Percentiles rank a stretch among this genome's conserved stretches.
Evolutionary conservation across 2,113 vertebrate genomes (phyloP).

Genomic region (Arenaria interpres): DNA sequence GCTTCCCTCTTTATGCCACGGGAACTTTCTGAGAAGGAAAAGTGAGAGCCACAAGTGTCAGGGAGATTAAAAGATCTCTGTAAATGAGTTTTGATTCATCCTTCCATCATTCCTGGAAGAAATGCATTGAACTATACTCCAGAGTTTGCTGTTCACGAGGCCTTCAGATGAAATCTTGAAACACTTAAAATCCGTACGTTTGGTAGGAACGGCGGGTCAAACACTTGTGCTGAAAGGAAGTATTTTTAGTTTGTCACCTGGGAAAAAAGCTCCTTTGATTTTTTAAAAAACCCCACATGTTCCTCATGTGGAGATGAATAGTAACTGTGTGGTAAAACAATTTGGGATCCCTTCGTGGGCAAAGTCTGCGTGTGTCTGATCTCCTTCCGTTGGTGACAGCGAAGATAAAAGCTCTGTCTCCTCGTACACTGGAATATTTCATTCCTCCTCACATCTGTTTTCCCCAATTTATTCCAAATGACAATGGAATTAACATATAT

Average conservation of each 20-base stretch:
- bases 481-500: neutral
- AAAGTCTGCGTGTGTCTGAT: neutral
- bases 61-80: neutral
- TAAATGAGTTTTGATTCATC: conserved; percentile 15
- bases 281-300: too few relatives aligned
- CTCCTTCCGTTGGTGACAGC: neutral
- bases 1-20: neutral
- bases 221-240: neutral
- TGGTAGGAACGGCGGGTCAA: neutral
- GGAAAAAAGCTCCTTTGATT: neutral
- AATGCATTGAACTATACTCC: neutral
- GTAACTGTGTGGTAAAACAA: neutral
- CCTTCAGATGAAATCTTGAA: neutral
- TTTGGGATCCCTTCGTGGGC: neutral
- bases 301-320: neutral
- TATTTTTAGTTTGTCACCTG: neutral
- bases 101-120: neutral
- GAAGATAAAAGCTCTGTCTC: neutral
- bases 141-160: neutral
- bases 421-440: neutral
- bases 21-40: neutral
- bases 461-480: neutral
- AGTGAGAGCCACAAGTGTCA: neutral
- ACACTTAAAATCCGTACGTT: neutral
- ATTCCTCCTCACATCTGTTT: conserved; percentile 1